Evolutionary conservation across 2,888 invertebrate species (phyloP), one percentile per base, ranked within the genome.

Genomic region (Bellardia bayeri): DNA sequence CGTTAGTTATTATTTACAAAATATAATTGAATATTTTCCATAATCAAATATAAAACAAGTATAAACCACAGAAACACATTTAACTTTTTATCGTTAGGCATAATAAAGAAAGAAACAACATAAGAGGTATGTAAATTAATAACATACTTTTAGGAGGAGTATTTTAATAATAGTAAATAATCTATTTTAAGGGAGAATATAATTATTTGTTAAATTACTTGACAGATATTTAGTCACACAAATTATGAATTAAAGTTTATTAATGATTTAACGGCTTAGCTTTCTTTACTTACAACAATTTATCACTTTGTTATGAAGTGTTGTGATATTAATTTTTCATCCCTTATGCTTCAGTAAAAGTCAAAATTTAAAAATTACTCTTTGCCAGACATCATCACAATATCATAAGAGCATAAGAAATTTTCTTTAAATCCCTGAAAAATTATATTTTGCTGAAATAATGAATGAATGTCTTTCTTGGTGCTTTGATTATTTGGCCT

Each of bases 401-500:
- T 23, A 7, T 3, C 16, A 13, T 54, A 54, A 37, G 3, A n/a
- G 51, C 51, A 14, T n/a, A n/a, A 16, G 16, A 51, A 54, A 7
- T 56, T 16, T 56, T 8, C 51, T 56, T 56, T 56, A 56, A 56
- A 56, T 56, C 56, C 56, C 56, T 3, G 23, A 58, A 58, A 30
- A 11, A 11, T 30, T 11, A 13, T n/a, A n/a, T 14, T n/a, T 51
- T 51, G 4, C 51, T 13, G 6, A 14, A 51, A 51, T 51, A n/a
- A 51, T 51, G n/a, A 51, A 51, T 51, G 13, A 51, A 4, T 51
- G 14, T 51, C n/a, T 30, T 58, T 51, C n/a, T 14, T 11, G 8
- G 11, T 30, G 13, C 14, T 33, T 33, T 37, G n/a, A 45, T 74
- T 45, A 56, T 66, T 63, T 75, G 3, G 49, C 16, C 76, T 63